A percentile compares a stretch with the other conserved stretches of the same genome.
Evolutionary conservation across 2,113 vertebrate species (phyloP).

Genomic region (Callionymus lyra): DNA sequence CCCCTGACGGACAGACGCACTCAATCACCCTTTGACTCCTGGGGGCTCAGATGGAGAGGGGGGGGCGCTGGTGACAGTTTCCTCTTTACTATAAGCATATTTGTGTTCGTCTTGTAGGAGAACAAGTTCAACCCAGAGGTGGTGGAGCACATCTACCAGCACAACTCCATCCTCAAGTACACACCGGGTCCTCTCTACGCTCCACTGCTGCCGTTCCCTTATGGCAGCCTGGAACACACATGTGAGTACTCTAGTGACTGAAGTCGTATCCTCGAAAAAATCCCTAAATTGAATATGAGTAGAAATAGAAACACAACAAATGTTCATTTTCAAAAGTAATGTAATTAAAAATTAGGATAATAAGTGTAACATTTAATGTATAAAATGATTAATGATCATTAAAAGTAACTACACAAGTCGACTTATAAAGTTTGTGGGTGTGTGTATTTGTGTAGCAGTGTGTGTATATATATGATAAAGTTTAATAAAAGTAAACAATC

Average conservation of each 20-base stretch:
- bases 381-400: too few relatives aligned
- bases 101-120: conserved; percentile 67
- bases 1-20: conserved; percentile 25
- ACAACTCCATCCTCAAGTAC: conserved; percentile 90
- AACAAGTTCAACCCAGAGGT: conserved; percentile 79
- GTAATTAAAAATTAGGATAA: too few relatives aligned
- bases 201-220: conserved; percentile 87
- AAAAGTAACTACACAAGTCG: too few relatives aligned
- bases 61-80: conserved; percentile 3
- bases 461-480: too few relatives aligned
- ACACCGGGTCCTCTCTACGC: conserved; percentile 85
- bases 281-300: too few relatives aligned
- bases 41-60: conserved; percentile 3
- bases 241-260: conserved; percentile 78
- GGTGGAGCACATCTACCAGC: conserved; percentile 87
- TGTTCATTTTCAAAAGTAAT: too few relatives aligned
- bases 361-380: too few relatives aligned
- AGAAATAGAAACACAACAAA: too few relatives aligned
- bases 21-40: conserved; percentile 18
- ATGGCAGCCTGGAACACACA: conserved; percentile 74
- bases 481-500: too few relatives aligned
- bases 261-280: too few relatives aligned
- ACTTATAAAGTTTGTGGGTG: too few relatives aligned
- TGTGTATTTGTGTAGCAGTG: too few relatives aligned
- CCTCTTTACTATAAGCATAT: background rate